These are phyloP conservation scores for Philaethria dido DNA, from an alignment of 2,888 invertebrate genomes.

Conservation along the genomic window DNA sequence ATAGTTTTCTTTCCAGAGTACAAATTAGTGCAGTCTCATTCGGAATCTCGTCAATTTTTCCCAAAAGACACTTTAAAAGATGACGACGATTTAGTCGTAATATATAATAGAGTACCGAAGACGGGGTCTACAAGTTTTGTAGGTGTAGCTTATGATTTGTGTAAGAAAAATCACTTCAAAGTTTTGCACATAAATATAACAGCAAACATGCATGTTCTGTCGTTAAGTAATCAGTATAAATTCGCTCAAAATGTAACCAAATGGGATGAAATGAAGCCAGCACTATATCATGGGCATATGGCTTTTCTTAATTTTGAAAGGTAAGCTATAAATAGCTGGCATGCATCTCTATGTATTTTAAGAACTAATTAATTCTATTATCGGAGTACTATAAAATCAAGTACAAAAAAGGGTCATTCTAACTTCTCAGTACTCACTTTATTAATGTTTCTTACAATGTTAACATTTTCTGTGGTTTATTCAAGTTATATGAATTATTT, in stretches of 20 bases:
- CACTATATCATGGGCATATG: constrained; percentile 98
- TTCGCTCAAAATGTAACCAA: constrained; percentile 95
- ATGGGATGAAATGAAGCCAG: constrained; percentile 96
- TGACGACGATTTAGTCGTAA: constrained; percentile 89
- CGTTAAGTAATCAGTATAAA: constrained; percentile 93
- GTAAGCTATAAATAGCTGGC: constrained; percentile 75
- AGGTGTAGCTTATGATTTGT: constrained; percentile 94
- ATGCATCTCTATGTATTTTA: constrained; percentile 14
- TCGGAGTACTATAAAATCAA: not conserved
- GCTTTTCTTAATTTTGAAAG: constrained; percentile 97
- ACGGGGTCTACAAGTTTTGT: constrained; percentile 98
- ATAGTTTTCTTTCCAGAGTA: constrained; percentile 60
- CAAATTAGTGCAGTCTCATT: constrained; percentile 61
- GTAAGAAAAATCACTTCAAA: constrained; percentile 87
- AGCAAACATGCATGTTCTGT: constrained; percentile 97
- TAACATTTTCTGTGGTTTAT: not conserved
- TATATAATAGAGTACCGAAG: constrained; percentile 98
- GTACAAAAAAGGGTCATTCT: not conserved
- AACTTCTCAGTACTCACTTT: not conserved
- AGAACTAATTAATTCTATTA: not conserved
- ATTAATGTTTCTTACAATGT: not conserved
- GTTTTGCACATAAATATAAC: constrained; percentile 97
- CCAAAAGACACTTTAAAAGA: constrained; percentile 63
- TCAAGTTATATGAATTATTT: not conserved
- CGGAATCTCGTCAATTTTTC: constrained; percentile 71